A percentile compares a stretch with the other conserved stretches of the same genome.
Conservation (phyloP, 2,113 vertebrate species). For the Boulengeromyrus knoepffleri region DNA sequence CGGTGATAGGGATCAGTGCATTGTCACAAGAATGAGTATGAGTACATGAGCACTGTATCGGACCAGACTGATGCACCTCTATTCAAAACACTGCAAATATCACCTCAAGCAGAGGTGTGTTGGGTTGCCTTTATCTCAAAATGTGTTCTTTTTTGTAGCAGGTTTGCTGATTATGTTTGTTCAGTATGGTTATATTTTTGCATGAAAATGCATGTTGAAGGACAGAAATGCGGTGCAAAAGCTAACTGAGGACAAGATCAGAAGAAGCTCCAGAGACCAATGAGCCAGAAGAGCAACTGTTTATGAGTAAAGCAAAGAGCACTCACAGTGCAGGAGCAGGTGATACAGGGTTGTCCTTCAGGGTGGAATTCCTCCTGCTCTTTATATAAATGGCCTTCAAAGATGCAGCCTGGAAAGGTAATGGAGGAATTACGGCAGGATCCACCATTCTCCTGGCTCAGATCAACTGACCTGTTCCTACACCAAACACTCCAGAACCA, state of each 20-base stretch:
- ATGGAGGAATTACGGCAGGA: conserved; percentile 17
- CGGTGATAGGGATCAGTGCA: background rate
- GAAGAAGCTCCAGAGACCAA: background rate
- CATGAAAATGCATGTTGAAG: background rate
- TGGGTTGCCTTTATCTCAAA: background rate
- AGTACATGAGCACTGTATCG: background rate
- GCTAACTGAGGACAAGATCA: background rate
- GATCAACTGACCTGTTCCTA: background rate
- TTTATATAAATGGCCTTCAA: conserved; percentile 81
- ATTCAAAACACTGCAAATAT: background rate
- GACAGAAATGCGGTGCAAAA: background rate
- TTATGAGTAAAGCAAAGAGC: background rate
- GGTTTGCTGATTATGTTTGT: background rate
- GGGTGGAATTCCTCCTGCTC: conserved; percentile 89
- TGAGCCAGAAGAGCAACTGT: background rate
- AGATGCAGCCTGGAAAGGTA: conserved; percentile 75
- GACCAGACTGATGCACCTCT: background rate
- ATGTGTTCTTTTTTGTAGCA: background rate
- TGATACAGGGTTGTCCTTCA: conserved; percentile 81
- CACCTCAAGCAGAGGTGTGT: background rate
- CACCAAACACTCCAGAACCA: background rate
- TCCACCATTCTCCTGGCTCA: background rate
- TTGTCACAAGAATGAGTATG: background rate
- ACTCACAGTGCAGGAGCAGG: conserved; percentile 88
- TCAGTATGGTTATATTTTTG: background rate